Evolutionary conservation across 2,888 invertebrate species (phyloP), one percentile per base, ranked within the genome.

Genomic region (Opisthograptis luteolata): DNA sequence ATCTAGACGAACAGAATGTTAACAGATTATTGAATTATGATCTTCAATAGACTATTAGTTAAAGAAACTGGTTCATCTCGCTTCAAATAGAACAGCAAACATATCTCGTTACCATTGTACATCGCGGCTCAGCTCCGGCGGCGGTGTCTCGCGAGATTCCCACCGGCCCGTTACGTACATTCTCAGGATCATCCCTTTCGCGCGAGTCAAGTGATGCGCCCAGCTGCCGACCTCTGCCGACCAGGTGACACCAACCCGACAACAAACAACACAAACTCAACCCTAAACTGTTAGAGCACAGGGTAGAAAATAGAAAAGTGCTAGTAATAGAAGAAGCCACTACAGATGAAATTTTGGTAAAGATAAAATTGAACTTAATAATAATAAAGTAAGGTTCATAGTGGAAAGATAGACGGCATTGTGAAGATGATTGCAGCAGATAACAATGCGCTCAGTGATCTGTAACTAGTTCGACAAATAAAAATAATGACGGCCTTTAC

Each of bases 151-250:
- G 79, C 68, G 69, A 77, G 71, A 68, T 70, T 76, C 73, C 79
- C 80, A 77, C 73, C 70, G 66, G 81, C 74, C 84, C 82, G 86
- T 84, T 81, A 77, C n/a, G n/a, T n/a, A n/a, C 74, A 78, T 87
- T 85, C 86, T 78, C 87, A 87, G 79, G 83, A 75, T 79, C 87
- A 88, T 87, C 89, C 89, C 88, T 88, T 87, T 86, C 80, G 79
- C 73, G 68, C 75, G 85, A 86, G 88, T 87, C 89, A 88, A 88
- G 89, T 88, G 89, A 87, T 81, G 84, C 73, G 77, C 70, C 73
- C 87, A 81, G 80, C 82, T 79, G 81, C 79, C 79, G 77, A 77
- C 81, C 74, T 70, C 62, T 62, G 64, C 64, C 69, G 68, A 72
- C 88, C 89, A 87, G 88, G 88, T 87, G 88, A 86, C 75, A 72